phyloP scores from a whole-genome alignment of 1,140 invertebrate species.

The Diachasma alloeum region DNA sequence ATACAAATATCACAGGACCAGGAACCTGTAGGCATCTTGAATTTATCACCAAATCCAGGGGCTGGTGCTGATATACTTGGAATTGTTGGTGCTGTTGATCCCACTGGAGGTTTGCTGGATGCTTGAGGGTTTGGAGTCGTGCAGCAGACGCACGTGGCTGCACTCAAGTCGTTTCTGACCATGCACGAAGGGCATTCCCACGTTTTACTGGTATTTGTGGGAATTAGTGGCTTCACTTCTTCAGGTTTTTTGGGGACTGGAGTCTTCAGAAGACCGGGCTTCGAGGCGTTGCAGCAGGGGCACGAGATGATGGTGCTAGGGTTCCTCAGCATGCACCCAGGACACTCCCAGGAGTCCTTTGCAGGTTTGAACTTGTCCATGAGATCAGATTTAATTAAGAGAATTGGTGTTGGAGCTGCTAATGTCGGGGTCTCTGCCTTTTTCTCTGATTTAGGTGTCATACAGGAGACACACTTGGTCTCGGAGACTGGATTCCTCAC shows the following conservation, averaged over 20 bases:
- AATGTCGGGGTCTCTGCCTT: background rate
- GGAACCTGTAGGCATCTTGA: conserved; percentile 61
- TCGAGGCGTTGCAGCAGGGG: conserved; percentile 74
- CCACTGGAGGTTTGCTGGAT: background rate
- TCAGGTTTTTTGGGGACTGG: conserved; percentile 44
- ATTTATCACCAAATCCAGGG: conserved; percentile 59
- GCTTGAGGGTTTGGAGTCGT: conserved; percentile 12
- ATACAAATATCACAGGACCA: conserved; percentile 73
- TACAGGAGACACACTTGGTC: conserved; percentile 73
- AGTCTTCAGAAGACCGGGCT: conserved; percentile 59
- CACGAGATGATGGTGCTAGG: conserved; percentile 67
- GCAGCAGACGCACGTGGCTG: conserved; percentile 29
- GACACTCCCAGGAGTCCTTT: conserved; percentile 68
- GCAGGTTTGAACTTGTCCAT: conserved; percentile 61
- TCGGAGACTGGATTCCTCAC: conserved; percentile 69
- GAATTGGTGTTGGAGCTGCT: background rate
- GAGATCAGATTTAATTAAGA: conserved; percentile 37
- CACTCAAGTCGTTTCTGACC: conserved; percentile 64
- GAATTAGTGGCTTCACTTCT: conserved; percentile 43
- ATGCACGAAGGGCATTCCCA: conserved; percentile 70
- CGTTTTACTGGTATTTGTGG: conserved; percentile 20
- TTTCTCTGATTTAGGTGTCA: conserved; percentile 48
- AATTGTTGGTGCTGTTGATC: background rate
- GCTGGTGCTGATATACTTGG: conserved; percentile 14
- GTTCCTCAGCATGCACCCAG: conserved; percentile 70